A percentile compares a stretch with the other conserved stretches of the same genome.
These are phyloP conservation scores for Tuberolachnus salignus DNA, from an alignment of 2,888 invertebrate genomes.

Conservation along the genomic window DNA sequence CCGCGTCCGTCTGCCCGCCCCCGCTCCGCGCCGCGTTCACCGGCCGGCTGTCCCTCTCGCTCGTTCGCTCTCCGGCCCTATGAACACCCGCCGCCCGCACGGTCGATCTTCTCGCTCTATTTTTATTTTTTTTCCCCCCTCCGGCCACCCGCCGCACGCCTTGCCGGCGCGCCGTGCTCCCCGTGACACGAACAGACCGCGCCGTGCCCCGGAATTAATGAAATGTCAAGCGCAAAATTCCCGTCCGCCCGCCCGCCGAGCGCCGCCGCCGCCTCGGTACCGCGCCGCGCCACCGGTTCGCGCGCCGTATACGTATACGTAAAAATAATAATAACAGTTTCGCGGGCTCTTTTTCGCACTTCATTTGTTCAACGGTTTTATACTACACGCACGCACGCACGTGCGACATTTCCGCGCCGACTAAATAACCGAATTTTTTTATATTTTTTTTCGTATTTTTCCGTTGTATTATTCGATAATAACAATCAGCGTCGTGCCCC, in stretches of 20 bases:
- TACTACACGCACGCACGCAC: neutral
- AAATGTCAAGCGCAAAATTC: conserved; percentile 55
- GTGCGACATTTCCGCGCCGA: neutral
- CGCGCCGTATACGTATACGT: conserved; percentile 26
- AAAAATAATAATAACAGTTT: conserved; percentile 47
- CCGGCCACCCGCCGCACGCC: no score
- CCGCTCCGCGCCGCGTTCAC: neutral
- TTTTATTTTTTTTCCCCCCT: no score
- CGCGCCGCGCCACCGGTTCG: neutral
- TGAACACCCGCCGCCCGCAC: neutral
- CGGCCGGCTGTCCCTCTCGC: neutral
- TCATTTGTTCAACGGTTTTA: conserved; percentile 48
- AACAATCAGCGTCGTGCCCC: no score
- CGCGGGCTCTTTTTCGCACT: conserved; percentile 54
- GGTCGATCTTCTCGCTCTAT: no score
- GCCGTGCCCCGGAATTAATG: conserved; percentile 56
- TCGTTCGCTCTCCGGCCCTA: neutral
- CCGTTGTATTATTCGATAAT: no score
- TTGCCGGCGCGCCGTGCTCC: neutral
- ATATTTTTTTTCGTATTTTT: no score
- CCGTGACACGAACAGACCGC: conserved; percentile 55
- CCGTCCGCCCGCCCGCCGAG: conserved; percentile 15
- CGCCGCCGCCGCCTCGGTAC: neutral
- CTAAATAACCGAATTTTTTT: no score
- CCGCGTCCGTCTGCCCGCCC: no score